Percentiles rank a stretch among this genome's conserved stretches.
Evolutionary conservation across 2,113 vertebrate genomes (phyloP).

Genomic region (rabbit (Oryctolagus cuniculus)): mOryCun1.1 NC_091439.1:86424501-86425000

Average conservation of each 20-base stretch:
- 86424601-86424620: neutral
- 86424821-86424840: neutral
- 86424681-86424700: neutral
- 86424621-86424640: neutral
- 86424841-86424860: neutral
- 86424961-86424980: conserved; percentile 46
- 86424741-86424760: neutral
- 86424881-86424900: neutral
- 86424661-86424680: neutral
- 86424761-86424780: neutral
- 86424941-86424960: conserved; percentile 40
- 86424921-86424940: conserved; percentile 45
- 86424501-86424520: neutral
- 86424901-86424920: neutral
- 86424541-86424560: neutral
- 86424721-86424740: conserved; percentile 30
- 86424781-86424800: neutral
- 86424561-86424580: neutral
- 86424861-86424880: neutral
- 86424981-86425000: conserved; percentile 9
- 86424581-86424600: neutral
- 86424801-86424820: neutral
- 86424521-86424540: neutral
- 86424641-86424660: neutral
- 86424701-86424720: neutral